Percentiles rank a stretch among this genome's conserved stretches.
Evolutionary conservation across 1,140 invertebrate genomes (phyloP).

Genomic region (Maconellicoccus hirsutus): DNA sequence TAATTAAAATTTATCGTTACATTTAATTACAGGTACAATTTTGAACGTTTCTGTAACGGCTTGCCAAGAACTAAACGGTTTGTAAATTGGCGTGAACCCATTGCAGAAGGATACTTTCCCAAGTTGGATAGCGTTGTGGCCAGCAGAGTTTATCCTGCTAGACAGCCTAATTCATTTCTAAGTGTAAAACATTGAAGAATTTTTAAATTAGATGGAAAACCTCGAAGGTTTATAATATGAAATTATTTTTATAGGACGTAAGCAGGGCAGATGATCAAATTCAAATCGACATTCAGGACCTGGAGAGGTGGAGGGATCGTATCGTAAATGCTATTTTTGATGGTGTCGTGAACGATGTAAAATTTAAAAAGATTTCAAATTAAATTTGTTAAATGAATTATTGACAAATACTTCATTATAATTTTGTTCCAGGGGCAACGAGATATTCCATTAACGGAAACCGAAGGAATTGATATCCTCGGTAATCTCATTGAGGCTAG

Average conservation of each 20-base stretch:
- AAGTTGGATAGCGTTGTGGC: conserved; percentile 55
- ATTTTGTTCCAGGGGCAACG: conserved; percentile 28
- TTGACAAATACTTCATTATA: not conserved
- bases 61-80: conserved; percentile 44
- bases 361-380: not conserved
- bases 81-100: conserved; percentile 47
- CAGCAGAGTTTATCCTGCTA: conserved; percentile 48
- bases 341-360: conserved; percentile 38
- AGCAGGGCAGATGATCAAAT: conserved; percentile 53
- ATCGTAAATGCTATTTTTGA: conserved; percentile 61
- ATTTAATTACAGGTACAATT: conserved; percentile 48
- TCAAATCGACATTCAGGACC: conserved; percentile 48
- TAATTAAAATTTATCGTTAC: not conserved
- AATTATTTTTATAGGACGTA: conserved; percentile 39
- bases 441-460: conserved; percentile 45
- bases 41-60: conserved; percentile 52
- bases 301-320: conserved; percentile 62
- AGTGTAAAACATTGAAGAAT: conserved; percentile 27
- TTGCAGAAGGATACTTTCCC: conserved; percentile 56
- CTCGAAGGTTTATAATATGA: too few relatives aligned
- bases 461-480: conserved; percentile 61
- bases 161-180: conserved; percentile 45
- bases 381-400: not conserved
- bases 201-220: too few relatives aligned
- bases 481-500: conserved; percentile 69